phyloP scores from a whole-genome alignment of 2,113 vertebrate genomes.

The Ammodytes marinus region DNA sequence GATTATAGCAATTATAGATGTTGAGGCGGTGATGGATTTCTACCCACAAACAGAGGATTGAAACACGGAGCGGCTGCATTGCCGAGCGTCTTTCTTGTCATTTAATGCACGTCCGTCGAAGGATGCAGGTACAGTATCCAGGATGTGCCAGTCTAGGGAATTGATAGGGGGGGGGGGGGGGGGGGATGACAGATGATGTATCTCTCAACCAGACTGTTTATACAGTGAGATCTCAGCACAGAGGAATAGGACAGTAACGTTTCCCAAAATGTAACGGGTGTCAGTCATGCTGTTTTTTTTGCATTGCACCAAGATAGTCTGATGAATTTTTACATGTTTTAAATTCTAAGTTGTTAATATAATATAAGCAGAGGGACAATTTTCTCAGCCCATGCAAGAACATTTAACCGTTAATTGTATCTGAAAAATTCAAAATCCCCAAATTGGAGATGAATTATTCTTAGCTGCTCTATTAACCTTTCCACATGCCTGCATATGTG shows the following conservation, averaged over 20 bases:
- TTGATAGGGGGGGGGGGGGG: neutral
- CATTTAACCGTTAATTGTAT: neutral
- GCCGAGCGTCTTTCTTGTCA: neutral
- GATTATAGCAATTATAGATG: conserved; percentile 37
- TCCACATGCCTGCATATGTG: neutral
- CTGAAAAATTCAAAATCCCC: neutral
- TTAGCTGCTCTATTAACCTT: neutral
- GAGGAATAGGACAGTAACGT: neutral
- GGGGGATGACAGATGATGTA: too few species aligned
- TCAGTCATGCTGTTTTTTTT: too few species aligned
- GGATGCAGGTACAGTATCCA: neutral
- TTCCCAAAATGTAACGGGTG: neutral
- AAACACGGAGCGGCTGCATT: neutral
- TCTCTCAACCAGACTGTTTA: too few species aligned
- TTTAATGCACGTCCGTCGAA: neutral
- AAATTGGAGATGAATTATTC: neutral
- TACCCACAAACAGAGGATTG: neutral
- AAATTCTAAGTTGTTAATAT: neutral
- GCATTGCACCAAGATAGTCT: too few species aligned
- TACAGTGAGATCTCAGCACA: too few species aligned
- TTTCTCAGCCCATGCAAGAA: neutral
- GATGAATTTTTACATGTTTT: neutral
- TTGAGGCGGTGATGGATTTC: neutral
- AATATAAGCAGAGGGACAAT: neutral
- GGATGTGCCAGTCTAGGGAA: neutral